Evolutionary conservation across 2,797 vertebrate species (phyloP), one percentile per base, ranked within the genome.

Genomic region (Otolemur crassicaudatus): DNA sequence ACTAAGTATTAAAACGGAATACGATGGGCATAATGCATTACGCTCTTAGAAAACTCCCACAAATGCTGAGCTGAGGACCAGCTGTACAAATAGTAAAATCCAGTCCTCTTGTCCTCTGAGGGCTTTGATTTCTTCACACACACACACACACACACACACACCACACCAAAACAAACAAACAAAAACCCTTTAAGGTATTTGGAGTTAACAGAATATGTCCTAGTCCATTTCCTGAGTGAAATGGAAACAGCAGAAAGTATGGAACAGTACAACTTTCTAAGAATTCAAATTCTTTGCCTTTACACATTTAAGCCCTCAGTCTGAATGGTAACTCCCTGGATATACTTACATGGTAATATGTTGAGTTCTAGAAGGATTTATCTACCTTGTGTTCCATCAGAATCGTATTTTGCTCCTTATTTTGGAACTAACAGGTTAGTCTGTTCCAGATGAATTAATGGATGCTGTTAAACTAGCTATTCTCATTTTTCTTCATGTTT

Each of bases 401-500:
- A 92, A 77, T 67, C 13, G 53, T 3, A 72, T 72, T 80, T 12
- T 70, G 4, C 13, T 70, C n/a, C 69, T 22, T 6, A 31, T 60
- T 95, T 92, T 61, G n/a, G 16, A 95, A 63, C 34, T 19, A 91
- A 40, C 43, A 82, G 5, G 16, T 77, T 87, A 91, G 91, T 69
- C 9, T 69, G 40, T 60, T 87, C 3, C 12, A 90, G 22, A 56
- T 53, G 34, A 86, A 67, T 75, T 81, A 81, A 69, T 25, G 46
- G 22, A n/a, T 46, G 29, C 11, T 80, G 2, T 53, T 27, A 29
- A 79, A 11, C 60, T 25, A 86, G 1, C 1, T 60, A 49, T 53
- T 80, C 37, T 49, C 6, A 27, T 60, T 76, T 81, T 37, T 31
- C 37, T 69, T 86, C 3, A 90, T 7, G 61, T 77, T 76, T 43